A percentile compares a stretch with the other conserved stretches of the same genome.
Conservation (phyloP, 2,888 invertebrate species). For the Cremastobaeus sp. region DNA sequence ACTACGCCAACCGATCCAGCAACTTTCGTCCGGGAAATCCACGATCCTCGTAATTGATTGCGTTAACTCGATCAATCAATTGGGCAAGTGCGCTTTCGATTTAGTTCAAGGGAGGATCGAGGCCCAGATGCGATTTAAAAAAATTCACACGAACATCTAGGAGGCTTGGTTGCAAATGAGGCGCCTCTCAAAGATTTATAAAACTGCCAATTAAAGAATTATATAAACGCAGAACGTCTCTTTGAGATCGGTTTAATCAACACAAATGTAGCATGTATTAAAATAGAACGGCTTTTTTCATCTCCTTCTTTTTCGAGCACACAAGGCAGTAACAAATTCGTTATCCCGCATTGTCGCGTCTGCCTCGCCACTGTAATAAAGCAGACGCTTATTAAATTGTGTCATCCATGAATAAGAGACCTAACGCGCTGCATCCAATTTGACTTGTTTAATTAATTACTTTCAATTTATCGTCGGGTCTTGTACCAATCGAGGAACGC, state of each 20-base stretch:
- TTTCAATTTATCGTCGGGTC: conserved; percentile 71
- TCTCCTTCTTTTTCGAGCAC: conserved; percentile 18
- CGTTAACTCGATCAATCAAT: conserved; percentile 31
- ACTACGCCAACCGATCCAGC: conserved; percentile 58
- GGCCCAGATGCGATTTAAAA: too few relatives aligned
- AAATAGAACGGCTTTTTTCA: conserved; percentile 36
- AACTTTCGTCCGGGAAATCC: conserved; percentile 41
- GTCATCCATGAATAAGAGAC: conserved; percentile 74
- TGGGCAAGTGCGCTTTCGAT: conserved; percentile 1
- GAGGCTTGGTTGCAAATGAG: too few relatives aligned
- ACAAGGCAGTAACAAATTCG: conserved; percentile 60
- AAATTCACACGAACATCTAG: background rate
- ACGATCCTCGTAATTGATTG: conserved; percentile 36
- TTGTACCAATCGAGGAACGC: conserved; percentile 68
- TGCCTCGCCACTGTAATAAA: conserved; percentile 57
- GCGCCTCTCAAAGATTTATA: conserved; percentile 33
- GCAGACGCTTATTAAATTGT: conserved; percentile 76
- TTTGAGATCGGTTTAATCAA: conserved; percentile 33
- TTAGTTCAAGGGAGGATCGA: too few relatives aligned
- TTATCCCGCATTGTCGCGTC: conserved; percentile 65
- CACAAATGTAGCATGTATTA: conserved; percentile 40
- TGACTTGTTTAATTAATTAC: conserved; percentile 77
- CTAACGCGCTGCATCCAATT: conserved; percentile 75
- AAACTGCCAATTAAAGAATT: conserved; percentile 49
- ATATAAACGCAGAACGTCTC: conserved; percentile 36